Conservation (phyloP, 2,888 invertebrate species). For the Antitype chi region DNA sequence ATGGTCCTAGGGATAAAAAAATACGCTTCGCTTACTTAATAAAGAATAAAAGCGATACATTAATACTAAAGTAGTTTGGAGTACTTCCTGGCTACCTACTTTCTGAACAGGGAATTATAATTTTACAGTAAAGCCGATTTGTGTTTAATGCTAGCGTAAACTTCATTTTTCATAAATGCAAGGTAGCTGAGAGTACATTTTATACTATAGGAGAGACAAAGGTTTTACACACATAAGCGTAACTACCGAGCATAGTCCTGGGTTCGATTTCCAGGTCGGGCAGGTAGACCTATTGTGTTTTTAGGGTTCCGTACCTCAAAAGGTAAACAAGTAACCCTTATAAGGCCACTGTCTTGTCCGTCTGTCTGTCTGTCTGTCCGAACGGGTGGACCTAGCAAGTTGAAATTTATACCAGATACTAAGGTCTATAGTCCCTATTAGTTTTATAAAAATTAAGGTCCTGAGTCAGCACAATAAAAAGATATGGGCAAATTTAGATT, state of each 20-base stretch:
- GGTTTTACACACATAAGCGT: not conserved
- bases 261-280: not conserved
- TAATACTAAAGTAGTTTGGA: conserved; percentile 48
- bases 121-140: conserved; percentile 6
- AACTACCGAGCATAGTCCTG: not conserved
- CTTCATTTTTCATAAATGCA: conserved; percentile 4
- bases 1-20: conserved; percentile 40
- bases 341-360: too few species aligned
- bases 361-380: too few species aligned
- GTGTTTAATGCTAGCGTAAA: conserved; percentile 18
- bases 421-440: too few species aligned
- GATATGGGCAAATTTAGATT: too few species aligned
- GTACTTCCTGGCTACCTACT: conserved; percentile 25
- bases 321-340: too few species aligned
- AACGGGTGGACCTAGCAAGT: too few species aligned
- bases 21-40: conserved; percentile 33
- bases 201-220: not conserved
- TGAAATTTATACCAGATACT: too few species aligned
- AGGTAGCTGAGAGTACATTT: not conserved
- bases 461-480: too few species aligned
- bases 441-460: too few species aligned
- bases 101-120: conserved; percentile 13
- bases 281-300: not conserved
- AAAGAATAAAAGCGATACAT: conserved; percentile 43
- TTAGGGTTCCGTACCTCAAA: too few species aligned